phyloP scores from a whole-genome alignment of 2,888 invertebrate species.

The Falcaria lacertinaria region DNA sequence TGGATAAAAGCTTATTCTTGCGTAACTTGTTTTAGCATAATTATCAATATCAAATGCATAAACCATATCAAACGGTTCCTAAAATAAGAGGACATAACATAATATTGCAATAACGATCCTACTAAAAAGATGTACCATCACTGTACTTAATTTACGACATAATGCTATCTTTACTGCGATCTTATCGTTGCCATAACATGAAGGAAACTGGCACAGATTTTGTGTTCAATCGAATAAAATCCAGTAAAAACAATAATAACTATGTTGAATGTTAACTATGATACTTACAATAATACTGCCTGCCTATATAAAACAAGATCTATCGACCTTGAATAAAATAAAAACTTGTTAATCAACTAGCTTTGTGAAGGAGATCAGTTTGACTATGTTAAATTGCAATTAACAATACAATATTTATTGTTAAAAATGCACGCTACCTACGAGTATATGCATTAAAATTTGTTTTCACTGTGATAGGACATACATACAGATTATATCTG shows the following conservation, averaged over 20 bases:
- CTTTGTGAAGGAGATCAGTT: conserved; percentile 20
- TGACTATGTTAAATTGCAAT: conserved; percentile 6
- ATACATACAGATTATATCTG: too few relatives aligned
- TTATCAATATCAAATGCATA: too few relatives aligned
- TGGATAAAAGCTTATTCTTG: too few relatives aligned
- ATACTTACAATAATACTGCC: conserved; percentile 10
- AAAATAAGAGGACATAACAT: too few relatives aligned
- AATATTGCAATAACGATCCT: not conserved
- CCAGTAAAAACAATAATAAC: not conserved
- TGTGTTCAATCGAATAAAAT: too few relatives aligned
- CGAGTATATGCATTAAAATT: too few relatives aligned
- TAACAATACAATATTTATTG: conserved; percentile 2
- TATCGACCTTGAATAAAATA: conserved; percentile 31
- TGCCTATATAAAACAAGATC: conserved; percentile 15
- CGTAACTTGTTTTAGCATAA: too few relatives aligned
- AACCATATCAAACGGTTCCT: too few relatives aligned
- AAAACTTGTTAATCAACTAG: conserved; percentile 38
- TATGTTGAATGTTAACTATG: not conserved
- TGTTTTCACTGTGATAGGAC: too few relatives aligned
- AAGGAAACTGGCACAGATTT: not conserved
- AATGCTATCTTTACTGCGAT: not conserved
- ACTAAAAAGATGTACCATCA: not conserved
- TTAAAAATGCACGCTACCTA: too few relatives aligned
- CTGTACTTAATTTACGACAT: not conserved
- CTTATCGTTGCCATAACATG: not conserved